Conservation (phyloP, 2,888 invertebrate genomes). For the Onchidella celtica region DNA sequence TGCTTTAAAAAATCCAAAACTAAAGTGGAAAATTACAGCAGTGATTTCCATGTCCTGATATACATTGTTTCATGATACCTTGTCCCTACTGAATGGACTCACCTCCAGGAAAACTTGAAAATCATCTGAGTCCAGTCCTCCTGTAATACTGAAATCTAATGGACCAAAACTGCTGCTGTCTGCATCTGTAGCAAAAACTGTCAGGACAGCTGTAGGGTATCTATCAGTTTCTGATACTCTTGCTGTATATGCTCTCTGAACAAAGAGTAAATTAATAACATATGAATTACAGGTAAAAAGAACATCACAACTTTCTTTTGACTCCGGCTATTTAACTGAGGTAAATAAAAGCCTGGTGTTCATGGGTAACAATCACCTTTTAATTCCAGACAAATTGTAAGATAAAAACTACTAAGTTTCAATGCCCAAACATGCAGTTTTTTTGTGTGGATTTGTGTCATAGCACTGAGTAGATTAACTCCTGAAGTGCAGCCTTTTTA, state of each 20-base stretch:
- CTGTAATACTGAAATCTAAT: slow-evolving; percentile 56
- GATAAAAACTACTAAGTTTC: too few species aligned
- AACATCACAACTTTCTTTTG: too few species aligned
- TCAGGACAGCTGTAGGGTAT: slow-evolving; percentile 25
- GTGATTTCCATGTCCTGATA: too few species aligned
- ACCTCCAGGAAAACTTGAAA: slow-evolving; percentile 40
- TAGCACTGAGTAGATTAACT: too few species aligned
- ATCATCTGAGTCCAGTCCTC: slow-evolving; percentile 47
- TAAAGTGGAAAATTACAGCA: too few species aligned
- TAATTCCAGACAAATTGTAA: too few species aligned
- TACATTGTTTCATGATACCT: too few species aligned
- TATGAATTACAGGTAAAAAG: not conserved
- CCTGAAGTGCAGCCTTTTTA: too few species aligned
- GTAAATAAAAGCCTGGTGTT: not conserved
- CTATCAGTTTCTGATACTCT: slow-evolving; percentile 13
- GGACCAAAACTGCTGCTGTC: slow-evolving; percentile 63
- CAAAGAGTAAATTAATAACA: not conserved
- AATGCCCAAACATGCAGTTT: too few species aligned
- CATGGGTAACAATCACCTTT: too few species aligned
- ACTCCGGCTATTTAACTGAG: not conserved
- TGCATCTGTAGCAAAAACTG: slow-evolving; percentile 58
- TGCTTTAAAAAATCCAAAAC: too few species aligned
- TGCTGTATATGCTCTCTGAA: slow-evolving; percentile 18
- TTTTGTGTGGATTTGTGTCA: too few species aligned
- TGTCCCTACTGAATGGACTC: slow-evolving; percentile 8